phyloP scores from a whole-genome alignment of 2,888 invertebrate genomes.

The Meganola albula region DNA sequence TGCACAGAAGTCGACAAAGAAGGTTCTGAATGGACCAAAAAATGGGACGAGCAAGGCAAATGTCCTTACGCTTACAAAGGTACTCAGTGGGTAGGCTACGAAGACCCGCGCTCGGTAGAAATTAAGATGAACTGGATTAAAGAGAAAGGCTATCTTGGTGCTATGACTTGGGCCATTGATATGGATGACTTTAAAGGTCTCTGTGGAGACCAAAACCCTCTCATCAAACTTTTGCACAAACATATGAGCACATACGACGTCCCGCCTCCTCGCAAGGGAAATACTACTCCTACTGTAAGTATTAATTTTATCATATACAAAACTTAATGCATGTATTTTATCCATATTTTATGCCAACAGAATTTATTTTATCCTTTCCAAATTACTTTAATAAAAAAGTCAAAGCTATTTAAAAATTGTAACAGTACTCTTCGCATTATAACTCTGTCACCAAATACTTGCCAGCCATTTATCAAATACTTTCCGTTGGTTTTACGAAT shows the following conservation, averaged over 20 bases:
- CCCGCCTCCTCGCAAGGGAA: conserved; percentile 79
- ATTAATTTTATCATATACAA: no score
- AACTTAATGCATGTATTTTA: no score
- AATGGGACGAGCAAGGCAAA: conserved; percentile 89
- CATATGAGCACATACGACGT: conserved; percentile 85
- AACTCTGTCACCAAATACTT: conserved; percentile 4
- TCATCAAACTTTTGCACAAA: conserved; percentile 84
- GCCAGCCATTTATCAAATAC: conserved; percentile 9
- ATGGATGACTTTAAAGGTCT: conserved; percentile 94
- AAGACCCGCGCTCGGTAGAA: conserved; percentile 87
- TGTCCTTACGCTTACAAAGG: conserved; percentile 92
- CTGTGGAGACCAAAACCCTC: conserved; percentile 86
- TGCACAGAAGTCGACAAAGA: conserved; percentile 85
- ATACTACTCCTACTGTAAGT: conserved; percentile 83
- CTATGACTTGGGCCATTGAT: conserved; percentile 95
- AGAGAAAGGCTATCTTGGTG: conserved; percentile 86
- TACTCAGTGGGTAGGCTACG: conserved; percentile 95
- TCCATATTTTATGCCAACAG: no score
- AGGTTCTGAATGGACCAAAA: conserved; percentile 86
- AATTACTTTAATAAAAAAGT: no score
- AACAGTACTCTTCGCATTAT: no score
- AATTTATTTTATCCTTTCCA: no score
- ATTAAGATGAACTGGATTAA: conserved; percentile 95
- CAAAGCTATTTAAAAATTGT: no score
- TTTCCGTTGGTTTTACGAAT: conserved; percentile 1